phyloP scores from a whole-genome alignment of 2,888 invertebrate genomes.

The Cheilosia vulpina region DNA sequence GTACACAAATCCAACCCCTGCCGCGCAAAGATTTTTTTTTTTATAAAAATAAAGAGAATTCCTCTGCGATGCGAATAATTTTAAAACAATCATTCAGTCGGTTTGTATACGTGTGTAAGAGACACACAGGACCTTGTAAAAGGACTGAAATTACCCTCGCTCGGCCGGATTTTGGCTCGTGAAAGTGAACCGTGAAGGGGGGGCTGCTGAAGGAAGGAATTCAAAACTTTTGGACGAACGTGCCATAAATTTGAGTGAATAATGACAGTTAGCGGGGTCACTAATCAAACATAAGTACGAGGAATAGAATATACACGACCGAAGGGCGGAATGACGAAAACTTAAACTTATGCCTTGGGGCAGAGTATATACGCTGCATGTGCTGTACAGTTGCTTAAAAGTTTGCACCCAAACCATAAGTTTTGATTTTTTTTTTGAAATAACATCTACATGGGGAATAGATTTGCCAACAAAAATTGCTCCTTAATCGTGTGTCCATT shows the following conservation, averaged over 20 bases:
- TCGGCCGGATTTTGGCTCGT: not conserved
- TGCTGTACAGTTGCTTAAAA: not conserved
- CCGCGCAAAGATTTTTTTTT: not conserved
- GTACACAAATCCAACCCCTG: not conserved
- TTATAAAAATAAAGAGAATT: slow-evolving; percentile 10
- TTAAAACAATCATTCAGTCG: slow-evolving; percentile 12
- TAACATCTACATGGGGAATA: too few relatives aligned
- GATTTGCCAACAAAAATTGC: slow-evolving; percentile 18
- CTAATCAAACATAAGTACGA: slow-evolving; percentile 15
- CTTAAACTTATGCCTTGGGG: not conserved
- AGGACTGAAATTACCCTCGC: slow-evolving; percentile 6
- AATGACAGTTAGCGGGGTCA: slow-evolving; percentile 13
- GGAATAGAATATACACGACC: not conserved
- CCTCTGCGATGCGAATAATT: slow-evolving; percentile 10
- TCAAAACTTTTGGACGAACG: not conserved
- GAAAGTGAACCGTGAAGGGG: not conserved
- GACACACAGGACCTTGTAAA: not conserved
- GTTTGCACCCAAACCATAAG: too few relatives aligned
- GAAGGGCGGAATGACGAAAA: not conserved
- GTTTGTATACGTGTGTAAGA: not conserved
- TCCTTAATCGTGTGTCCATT: slow-evolving; percentile 38
- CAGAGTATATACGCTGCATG: not conserved
- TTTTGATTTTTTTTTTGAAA: too few relatives aligned
- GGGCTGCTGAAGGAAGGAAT: not conserved
- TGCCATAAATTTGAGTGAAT: slow-evolving; percentile 26